These are phyloP conservation scores for Myzus persicae DNA, from an alignment of 1,140 invertebrate species.

Conservation along the genomic window DNA sequence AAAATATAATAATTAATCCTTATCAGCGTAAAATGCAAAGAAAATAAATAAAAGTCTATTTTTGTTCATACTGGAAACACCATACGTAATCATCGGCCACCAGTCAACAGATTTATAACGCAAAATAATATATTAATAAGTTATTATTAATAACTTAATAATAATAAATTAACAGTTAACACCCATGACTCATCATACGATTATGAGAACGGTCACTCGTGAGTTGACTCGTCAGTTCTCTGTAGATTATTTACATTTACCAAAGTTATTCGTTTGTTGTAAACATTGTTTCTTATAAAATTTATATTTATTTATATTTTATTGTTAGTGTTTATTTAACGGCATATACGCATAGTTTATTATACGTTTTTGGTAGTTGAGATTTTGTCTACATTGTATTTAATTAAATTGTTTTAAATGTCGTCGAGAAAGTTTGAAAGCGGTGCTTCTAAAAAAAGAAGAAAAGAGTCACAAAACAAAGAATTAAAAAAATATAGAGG, in stretches of 20 bases:
- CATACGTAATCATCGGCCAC: neutral
- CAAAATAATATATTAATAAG: too few species aligned
- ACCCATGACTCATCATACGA: neutral
- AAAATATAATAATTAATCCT: slow-evolving; percentile 16
- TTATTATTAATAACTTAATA: too few species aligned
- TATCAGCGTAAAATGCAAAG: slow-evolving; percentile 27
- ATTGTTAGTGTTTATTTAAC: too few species aligned
- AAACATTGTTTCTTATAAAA: too few species aligned
- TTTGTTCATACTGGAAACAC: neutral
- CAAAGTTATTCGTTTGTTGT: neutral
- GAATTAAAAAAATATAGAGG: too few species aligned
- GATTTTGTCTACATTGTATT: neutral
- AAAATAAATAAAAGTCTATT: slow-evolving; percentile 4
- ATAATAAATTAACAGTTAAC: neutral
- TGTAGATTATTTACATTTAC: neutral
- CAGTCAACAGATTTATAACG: neutral
- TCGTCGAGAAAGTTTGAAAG: neutral
- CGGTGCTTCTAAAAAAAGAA: neutral
- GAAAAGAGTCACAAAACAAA: too few species aligned
- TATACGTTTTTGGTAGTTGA: neutral
- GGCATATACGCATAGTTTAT: too few species aligned
- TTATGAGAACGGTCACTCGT: neutral
- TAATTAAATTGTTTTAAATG: slow-evolving; percentile 11
- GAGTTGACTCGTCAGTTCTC: neutral
- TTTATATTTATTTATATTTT: too few species aligned